These are phyloP conservation scores for Enteromius unitaeniatus DNA, from an alignment of 2,797 vertebrate genomes.

Conservation along the genomic window DNA sequence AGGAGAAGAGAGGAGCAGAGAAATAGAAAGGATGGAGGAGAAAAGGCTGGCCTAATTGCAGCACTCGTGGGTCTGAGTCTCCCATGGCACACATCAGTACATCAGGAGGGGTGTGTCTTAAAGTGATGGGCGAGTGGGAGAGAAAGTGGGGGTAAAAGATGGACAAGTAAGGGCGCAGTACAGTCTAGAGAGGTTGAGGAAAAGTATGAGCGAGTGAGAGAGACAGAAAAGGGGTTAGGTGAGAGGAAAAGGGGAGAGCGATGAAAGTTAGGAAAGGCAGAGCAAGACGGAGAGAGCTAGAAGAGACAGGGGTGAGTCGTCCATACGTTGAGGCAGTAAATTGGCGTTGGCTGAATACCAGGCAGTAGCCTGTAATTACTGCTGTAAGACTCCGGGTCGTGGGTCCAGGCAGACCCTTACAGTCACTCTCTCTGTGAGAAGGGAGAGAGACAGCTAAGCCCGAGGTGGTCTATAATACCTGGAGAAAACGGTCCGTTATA, in stretches of 20 bases:
- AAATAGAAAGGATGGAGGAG: slow-evolving; percentile 61
- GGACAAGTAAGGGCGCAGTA: slow-evolving; percentile 43
- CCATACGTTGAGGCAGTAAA: slow-evolving; percentile 48
- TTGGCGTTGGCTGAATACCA: slow-evolving; percentile 66
- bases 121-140: slow-evolving; percentile 51
- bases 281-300: slow-evolving; percentile 73
- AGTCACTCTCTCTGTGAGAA: slow-evolving; percentile 11
- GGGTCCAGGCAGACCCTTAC: slow-evolving; percentile 37
- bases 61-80: slow-evolving; percentile 82
- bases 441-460: slow-evolving; percentile 52
- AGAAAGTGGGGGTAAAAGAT: slow-evolving; percentile 65
- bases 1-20: slow-evolving; percentile 42
- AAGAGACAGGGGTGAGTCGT: slow-evolving; percentile 65
- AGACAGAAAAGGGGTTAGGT: slow-evolving; percentile 8
- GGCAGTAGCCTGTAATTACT: slow-evolving; percentile 81
- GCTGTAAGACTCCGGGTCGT: slow-evolving; percentile 67
- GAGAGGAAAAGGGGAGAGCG: slow-evolving; percentile 66
- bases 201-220: slow-evolving; percentile 74
- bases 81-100: slow-evolving; percentile 77
- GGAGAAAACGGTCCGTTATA: background rate
- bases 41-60: slow-evolving; percentile 82
- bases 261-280: slow-evolving; percentile 68
- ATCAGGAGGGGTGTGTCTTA: slow-evolving; percentile 77
- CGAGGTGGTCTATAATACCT: slow-evolving; percentile 65
- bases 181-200: slow-evolving; percentile 40